phyloP scores from a whole-genome alignment of 2,113 vertebrate species.

The Ictidomys tridecemlineatus region DNA sequence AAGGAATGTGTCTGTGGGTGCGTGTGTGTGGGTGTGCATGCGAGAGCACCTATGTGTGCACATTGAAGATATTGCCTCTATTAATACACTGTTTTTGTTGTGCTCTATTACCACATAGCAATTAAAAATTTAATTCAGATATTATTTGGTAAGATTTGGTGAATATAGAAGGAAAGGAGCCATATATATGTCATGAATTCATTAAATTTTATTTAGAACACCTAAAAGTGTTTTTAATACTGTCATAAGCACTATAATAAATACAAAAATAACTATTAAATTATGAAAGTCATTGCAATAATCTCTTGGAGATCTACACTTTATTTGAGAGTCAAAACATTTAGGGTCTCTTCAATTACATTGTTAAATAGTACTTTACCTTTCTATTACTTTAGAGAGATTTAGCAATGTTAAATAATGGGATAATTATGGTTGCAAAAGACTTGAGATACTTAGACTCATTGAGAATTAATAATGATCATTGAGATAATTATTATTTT shows the following conservation, averaged over 20 bases:
- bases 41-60: background rate
- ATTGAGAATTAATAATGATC: constrained; percentile 62
- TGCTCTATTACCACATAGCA: background rate
- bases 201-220: constrained; percentile 50
- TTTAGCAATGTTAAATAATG: constrained; percentile 44
- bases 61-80: background rate
- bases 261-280: background rate
- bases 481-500: constrained; percentile 65
- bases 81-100: background rate
- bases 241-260: background rate
- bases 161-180: background rate
- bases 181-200: background rate
- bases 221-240: background rate
- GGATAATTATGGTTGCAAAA: constrained; percentile 42
- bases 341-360: constrained; percentile 26
- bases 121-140: background rate
- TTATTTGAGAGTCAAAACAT: constrained; percentile 23
- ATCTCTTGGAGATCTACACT: background rate
- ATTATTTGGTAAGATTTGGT: background rate
- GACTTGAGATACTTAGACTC: constrained; percentile 50
- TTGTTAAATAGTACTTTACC: constrained; percentile 10
- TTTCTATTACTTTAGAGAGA: constrained; percentile 2
- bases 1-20: background rate
- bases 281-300: background rate
- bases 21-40: background rate